Base-by-base conservation (phyloP, 37 sponge, comb jelly and placozoan species). In the Oopsacas minuta region DNA sequence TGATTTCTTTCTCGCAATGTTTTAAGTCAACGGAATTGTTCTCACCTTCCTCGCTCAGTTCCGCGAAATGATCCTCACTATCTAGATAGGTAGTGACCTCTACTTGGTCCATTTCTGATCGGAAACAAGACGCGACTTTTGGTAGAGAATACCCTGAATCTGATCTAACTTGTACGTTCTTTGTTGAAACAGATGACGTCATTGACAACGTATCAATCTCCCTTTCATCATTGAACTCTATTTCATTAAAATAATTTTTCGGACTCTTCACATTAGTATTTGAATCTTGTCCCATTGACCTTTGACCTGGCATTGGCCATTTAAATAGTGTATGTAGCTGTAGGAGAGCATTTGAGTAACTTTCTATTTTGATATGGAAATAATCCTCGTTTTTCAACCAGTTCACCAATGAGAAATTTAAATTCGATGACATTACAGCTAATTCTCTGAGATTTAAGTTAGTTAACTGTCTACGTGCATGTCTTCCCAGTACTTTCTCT, bases 401-500 rank as follows among this genome's bases (percentile, higher is more conserved):
- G 20, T 52, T 52, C 23, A 37, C 37, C 17, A 96, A 83, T 42
- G 85, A 42, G 69, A 96, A 96, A 49, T 96, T 90, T 35, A 96
- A 52, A n/a, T 91, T 82, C 52, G 96, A 92, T 15, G 91, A 88
- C 75, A 96, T 93, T 49, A 82, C 53, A 0, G 94, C 96, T n/a
- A 96, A 85, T 23, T 96, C 92, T 36, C 86, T 36, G 46, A 96
- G 81, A 1, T 86, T 39, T 0, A 81, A 85, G 0, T 86, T 75
- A 0, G 88, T 81, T 0, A 96, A 85, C 23, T 93, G 87, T 75
- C 93, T 91, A 12, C 94, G 81, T 32, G 96, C 92, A 82, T 96
- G 94, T 0, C 94, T 90, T 37, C 90, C 81, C 52, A 96, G 82
- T 25, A 96, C 90, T 25, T 90, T 84, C 39, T 96, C 96, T 20